Evolutionary conservation across 2,888 invertebrate genomes (phyloP).

Genomic region (Drosophila kuntzei): DNA sequence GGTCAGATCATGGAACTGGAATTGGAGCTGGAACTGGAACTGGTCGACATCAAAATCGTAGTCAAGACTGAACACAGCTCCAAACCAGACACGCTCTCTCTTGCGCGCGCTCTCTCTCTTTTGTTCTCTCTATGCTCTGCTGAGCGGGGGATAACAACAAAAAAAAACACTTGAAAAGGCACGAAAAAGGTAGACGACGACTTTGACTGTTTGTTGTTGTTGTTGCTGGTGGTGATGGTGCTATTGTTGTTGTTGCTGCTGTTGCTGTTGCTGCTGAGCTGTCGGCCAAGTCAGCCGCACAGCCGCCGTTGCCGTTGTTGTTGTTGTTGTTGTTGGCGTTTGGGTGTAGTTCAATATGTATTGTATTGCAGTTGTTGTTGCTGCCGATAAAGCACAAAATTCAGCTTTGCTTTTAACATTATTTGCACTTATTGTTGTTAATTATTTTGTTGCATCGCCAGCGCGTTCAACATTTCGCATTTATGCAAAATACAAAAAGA

Average conservation of each 20-base stretch:
- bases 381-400: constrained; percentile 72
- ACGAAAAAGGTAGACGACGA: constrained; percentile 71
- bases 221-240: constrained; percentile 38
- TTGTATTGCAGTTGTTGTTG: constrained; percentile 57
- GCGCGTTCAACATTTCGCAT: constrained; percentile 49
- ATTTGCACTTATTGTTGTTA: constrained; percentile 36
- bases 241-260: constrained; percentile 12
- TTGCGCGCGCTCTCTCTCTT: constrained; percentile 26
- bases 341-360: constrained; percentile 75
- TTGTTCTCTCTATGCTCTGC: constrained; percentile 37
- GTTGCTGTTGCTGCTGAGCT: constrained; percentile 53
- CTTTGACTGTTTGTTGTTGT: constrained; percentile 26
- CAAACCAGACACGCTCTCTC: constrained; percentile 50
- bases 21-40: constrained; percentile 53
- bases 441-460: constrained; percentile 60
- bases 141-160: constrained; percentile 43
- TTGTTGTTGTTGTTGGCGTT: constrained; percentile 54
- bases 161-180: constrained; percentile 70
- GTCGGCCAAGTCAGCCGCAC: constrained; percentile 73
- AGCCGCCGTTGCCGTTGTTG: constrained; percentile 49
- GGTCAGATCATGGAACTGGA: constrained; percentile 58
- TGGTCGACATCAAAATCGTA: constrained; percentile 39
- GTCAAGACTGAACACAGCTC: constrained; percentile 48
- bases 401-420: constrained; percentile 63
- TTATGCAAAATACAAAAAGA: constrained; percentile 19